A percentile compares a stretch with the other conserved stretches of the same genome.
Conservation (phyloP, 1,140 invertebrate species). For the Solenopsis fugax region DNA sequence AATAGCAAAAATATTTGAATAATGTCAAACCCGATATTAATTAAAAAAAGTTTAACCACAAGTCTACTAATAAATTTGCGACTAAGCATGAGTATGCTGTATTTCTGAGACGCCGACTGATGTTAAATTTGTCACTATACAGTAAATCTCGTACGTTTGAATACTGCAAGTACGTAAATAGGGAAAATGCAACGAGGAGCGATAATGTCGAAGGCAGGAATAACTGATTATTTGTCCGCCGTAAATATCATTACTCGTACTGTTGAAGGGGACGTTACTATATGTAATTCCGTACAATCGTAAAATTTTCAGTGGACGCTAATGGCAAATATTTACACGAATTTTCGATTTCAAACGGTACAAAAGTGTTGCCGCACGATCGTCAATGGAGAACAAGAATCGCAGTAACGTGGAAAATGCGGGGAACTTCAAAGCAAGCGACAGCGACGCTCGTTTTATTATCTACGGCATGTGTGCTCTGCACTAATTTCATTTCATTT, state of each 20-base stretch:
- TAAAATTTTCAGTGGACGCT: constrained; percentile 52
- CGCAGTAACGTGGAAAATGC: constrained; percentile 55
- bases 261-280: background rate
- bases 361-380: constrained; percentile 47
- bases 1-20: constrained; percentile 13
- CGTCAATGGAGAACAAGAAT: constrained; percentile 68
- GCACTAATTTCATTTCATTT: constrained; percentile 60
- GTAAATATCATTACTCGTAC: constrained; percentile 51
- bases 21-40: background rate
- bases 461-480: constrained; percentile 36
- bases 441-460: constrained; percentile 50
- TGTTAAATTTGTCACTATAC: constrained; percentile 2
- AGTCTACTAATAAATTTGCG: background rate
- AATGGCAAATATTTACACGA: constrained; percentile 55
- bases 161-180: constrained; percentile 18
- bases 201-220: constrained; percentile 35
- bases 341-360: constrained; percentile 44
- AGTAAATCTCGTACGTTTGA: constrained; percentile 30
- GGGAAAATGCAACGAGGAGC: constrained; percentile 21
- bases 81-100: background rate
- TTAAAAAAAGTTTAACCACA: background rate
- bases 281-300: constrained; percentile 47
- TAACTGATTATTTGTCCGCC: constrained; percentile 41
- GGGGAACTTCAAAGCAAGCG: constrained; percentile 63
- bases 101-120: background rate